Base-by-base conservation (phyloP, 2,888 invertebrate genomes). In the Trichopoda pennipes region DNA sequence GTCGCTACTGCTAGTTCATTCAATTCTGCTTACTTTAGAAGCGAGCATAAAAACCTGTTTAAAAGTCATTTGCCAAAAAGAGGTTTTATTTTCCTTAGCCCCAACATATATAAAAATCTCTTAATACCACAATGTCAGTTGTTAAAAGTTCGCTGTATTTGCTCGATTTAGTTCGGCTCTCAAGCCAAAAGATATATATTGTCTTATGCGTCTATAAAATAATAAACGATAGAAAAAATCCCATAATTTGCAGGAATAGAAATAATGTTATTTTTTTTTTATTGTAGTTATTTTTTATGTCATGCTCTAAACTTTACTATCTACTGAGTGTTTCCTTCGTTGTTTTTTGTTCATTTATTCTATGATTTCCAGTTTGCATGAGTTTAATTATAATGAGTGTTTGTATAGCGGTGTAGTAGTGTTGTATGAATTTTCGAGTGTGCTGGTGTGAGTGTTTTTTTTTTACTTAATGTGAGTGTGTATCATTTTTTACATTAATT, bases 221-320 rank as follows among this genome's bases (percentile, higher is more conserved):
- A 28, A 28, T 7, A 2, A 51, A 73, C 55, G 47, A 35, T 55
- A 23, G 63, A 28, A 74, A 80, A 80, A 74, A 63, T 74, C 61
- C 61, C 73, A 68, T 61, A 61, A 61, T 68, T 80, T 74, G 79
- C 73, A 80, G 73, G 55, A 73, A 74, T 63, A 74, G 19, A 60
- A 69, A 56, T 49, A 75, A 42, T 38, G 42, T 38, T 17, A 19
- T 63, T n/a, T 38, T 44, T 63, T n/a, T 38, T 44, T 44, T 44
- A 4, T 14, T 49, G 17, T 17, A 17, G n/a, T 3, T n/a, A 6
- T 16, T 44, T 14, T n/a, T 44, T 12, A 44, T 16, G 28, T 51
- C 63, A 32, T 49, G 56, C 63, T 77, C 70, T 64, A 77, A 77
- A 70, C 77, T 77, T 77, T 63, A 70, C 70, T 77, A 77, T 77